Base-by-base conservation (phyloP, 2,797 vertebrate species). In the Scolopax rusticola region DNA sequence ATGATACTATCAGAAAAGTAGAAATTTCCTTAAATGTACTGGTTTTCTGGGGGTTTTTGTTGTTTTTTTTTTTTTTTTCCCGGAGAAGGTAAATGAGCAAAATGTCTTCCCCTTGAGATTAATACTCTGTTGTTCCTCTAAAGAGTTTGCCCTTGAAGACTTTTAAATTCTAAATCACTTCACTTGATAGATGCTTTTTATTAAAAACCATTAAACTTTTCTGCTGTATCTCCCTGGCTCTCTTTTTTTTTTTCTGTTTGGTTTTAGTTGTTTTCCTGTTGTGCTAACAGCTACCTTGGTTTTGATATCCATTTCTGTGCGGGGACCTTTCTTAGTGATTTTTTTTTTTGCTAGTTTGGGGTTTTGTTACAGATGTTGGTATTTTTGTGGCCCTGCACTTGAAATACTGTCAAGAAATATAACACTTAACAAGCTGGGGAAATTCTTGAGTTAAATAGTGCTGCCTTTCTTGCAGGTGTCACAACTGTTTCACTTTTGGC, bases 381-480 rank as follows among this genome's bases (percentile, higher is more conserved):
- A n/a, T 51, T 23, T 47, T 89, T 91, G 82, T 73, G 69, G 61
- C 82, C 45, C 36, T 5, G 43, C 54, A 1, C 15, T 92, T 81
- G 76, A 94, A 84, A 75, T 11, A 8, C 61, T 14, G 7, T 87
- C 41, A 78, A 88, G 63, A 86, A 95, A 78, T 7, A 41, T 7
- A 54, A 33, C 15, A 8, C 41, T 92, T 71, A 71, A 81, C 60
- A 61, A 93, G 70, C 61, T 76, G 95, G 96, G 95, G 95, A 93
- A 93, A 92, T 96, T 96, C 79, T 91, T 43, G 89, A 68, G 23
- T 41, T 90, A 81, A 71, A 78, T 74, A 50, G 73, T 1, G 19
- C 38, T n/a, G 73, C 87, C 76, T 75, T 93, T 88, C 87, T 84
- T 73, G 15, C 91, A 92, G 95, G 90, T 96, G 95, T 69, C 78